Conservation (phyloP, 1,140 invertebrate genomes). For the Parasteatoda tepidariorum region DNA sequence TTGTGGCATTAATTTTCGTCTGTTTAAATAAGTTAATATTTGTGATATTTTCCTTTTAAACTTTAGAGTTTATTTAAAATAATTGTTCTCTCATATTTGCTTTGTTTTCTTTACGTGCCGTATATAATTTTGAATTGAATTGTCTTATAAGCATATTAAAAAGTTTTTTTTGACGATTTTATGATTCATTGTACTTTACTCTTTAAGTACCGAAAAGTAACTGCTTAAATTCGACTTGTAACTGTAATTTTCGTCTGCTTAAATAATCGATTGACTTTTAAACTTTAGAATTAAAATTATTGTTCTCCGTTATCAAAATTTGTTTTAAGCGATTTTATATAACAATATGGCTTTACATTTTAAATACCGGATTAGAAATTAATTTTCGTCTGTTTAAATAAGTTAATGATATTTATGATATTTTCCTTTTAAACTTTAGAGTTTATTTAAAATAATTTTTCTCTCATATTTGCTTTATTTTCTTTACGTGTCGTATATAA, state of each 20-base stretch:
- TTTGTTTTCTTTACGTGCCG: neutral
- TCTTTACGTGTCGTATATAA: neutral
- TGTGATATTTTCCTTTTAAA: neutral
- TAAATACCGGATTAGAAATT: too few species aligned
- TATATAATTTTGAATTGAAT: neutral
- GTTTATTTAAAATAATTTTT: neutral
- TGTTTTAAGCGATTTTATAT: too few species aligned
- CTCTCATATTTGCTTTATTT: conserved; percentile 4
- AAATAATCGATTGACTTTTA: too few species aligned
- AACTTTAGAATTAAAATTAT: too few species aligned
- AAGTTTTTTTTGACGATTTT: neutral
- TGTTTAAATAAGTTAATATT: neutral
- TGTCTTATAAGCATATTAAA: neutral
- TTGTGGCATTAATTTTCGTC: neutral
- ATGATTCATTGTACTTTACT: too few species aligned
- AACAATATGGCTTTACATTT: too few species aligned
- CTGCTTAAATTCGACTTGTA: too few species aligned
- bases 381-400: neutral
- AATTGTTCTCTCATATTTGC: neutral
- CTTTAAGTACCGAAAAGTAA: too few species aligned
- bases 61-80: neutral
- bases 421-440: neutral
- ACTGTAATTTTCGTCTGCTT: too few species aligned
- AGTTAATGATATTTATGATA: neutral
- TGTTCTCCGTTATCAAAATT: too few species aligned